A percentile compares a stretch with the other conserved stretches of the same genome.
phyloP scores from a whole-genome alignment of 2,888 invertebrate genomes.

The Autographa gamma region DNA sequence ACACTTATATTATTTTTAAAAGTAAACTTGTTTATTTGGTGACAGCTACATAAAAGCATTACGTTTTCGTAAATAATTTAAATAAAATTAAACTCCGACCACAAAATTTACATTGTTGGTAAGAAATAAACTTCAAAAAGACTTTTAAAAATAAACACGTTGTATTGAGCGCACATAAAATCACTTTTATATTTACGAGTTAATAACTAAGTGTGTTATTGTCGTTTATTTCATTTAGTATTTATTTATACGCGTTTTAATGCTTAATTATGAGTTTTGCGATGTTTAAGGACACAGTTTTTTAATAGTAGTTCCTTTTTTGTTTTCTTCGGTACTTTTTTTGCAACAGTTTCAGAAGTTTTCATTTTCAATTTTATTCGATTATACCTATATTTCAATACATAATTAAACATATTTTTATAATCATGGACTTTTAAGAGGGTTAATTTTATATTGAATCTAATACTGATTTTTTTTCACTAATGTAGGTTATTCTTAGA shows the following conservation, averaged over 20 bases:
- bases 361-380: too few relatives aligned
- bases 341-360: conserved; percentile 11
- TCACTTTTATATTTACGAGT: conserved; percentile 33
- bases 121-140: conserved; percentile 31
- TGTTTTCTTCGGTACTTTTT: conserved; percentile 22
- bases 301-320: conserved; percentile 29
- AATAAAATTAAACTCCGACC: conserved; percentile 10
- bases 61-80: not conserved
- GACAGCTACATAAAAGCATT: conserved; percentile 10
- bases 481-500: too few relatives aligned
- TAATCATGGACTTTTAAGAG: too few relatives aligned
- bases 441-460: too few relatives aligned
- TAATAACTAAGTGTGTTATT: conserved; percentile 18
- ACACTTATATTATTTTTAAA: not conserved
- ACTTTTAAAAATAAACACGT: conserved; percentile 42
- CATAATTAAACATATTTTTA: too few relatives aligned
- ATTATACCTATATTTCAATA: too few relatives aligned
- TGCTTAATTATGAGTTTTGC: conserved; percentile 37
- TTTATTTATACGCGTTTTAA: conserved; percentile 39
- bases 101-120: conserved; percentile 20
- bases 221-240: conserved; percentile 24
- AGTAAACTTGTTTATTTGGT: not conserved
- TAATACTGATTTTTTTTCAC: too few relatives aligned
- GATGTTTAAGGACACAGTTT: conserved; percentile 31
- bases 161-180: conserved; percentile 33